These are phyloP conservation scores for Dermochelys coriacea DNA, from an alignment of 2,797 vertebrate genomes.

Conservation along the genomic window DNA sequence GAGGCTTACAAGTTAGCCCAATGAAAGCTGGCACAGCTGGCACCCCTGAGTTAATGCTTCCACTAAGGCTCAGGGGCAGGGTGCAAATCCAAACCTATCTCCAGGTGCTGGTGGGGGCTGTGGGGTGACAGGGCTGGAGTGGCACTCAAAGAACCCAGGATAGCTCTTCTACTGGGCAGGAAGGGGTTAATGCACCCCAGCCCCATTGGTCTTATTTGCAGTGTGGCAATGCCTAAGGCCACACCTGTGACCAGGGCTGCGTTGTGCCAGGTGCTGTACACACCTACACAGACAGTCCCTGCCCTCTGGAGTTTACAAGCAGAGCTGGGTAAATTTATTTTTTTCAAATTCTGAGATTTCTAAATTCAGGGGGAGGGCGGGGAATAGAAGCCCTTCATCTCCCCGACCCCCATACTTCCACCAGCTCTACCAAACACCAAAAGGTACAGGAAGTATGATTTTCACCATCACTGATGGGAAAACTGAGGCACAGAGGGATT, in stretches of 20 bases:
- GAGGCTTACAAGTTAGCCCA: not conserved
- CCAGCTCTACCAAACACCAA: not conserved
- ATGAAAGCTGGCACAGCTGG: not conserved
- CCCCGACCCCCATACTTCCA: not conserved
- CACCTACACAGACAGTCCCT: not conserved
- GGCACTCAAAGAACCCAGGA: not conserved
- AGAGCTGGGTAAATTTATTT: not conserved
- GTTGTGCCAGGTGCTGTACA: not conserved
- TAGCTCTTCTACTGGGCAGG: not conserved
- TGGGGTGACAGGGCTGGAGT: no score
- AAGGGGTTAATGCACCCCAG: not conserved
- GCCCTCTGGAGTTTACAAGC: not conserved
- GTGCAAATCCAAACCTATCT: no score
- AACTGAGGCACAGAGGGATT: not conserved
- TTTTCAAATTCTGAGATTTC: not conserved
- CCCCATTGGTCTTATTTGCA: not conserved
- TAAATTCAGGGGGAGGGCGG: rapidly evolving
- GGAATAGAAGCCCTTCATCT: not conserved
- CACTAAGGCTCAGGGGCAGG: no score
- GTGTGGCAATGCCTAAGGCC: not conserved
- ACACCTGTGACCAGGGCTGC: not conserved
- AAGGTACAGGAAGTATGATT: not conserved
- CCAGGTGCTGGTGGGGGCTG: no score
- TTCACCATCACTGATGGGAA: not conserved
- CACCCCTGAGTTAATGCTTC: not conserved